A percentile compares a stretch with the other conserved stretches of the same genome.
These are phyloP conservation scores for Tetrapedia diversipes DNA, from an alignment of 2,888 invertebrate species.

Conservation along the genomic window DNA sequence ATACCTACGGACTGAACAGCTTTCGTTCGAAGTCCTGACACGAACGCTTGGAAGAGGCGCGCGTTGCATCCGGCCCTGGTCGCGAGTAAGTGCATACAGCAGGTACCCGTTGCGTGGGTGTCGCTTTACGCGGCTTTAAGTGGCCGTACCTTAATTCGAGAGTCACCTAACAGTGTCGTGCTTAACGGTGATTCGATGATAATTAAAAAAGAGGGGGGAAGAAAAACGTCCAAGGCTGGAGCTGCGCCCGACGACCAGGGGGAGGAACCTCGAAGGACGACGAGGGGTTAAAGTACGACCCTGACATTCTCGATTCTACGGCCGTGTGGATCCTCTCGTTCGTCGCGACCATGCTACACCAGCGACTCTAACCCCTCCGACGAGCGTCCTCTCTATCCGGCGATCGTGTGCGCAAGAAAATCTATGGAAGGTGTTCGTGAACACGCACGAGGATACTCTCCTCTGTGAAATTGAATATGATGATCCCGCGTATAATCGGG, in stretches of 20 bases:
- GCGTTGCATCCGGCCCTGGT: conserved; percentile 66
- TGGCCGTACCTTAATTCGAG: conserved; percentile 70
- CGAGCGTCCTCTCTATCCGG: not conserved
- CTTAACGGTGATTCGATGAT: conserved; percentile 72
- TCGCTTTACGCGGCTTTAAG: conserved; percentile 75
- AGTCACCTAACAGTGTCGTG: conserved; percentile 67
- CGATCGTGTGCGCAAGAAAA: not conserved
- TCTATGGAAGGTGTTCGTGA: not conserved
- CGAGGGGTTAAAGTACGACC: conserved; percentile 70
- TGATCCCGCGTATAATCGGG: not conserved
- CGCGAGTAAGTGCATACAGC: conserved; percentile 55
- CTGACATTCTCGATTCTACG: conserved; percentile 63
- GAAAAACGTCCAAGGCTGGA: conserved; percentile 52
- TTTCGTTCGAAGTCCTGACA: too few species aligned
- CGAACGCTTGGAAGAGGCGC: too few species aligned
- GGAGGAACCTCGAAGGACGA: conserved; percentile 67
- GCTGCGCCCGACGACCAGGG: conserved; percentile 38
- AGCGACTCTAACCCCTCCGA: conserved; percentile 43
- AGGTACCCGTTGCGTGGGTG: conserved; percentile 72
- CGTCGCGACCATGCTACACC: conserved; percentile 28
- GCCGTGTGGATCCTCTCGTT: conserved; percentile 25
- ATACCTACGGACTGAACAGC: too few species aligned
- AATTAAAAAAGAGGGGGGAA: conserved; percentile 66
- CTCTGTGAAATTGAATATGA: not conserved
- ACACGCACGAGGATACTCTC: not conserved